Evolutionary conservation across 2,888 invertebrate genomes (phyloP).

Genomic region (Colletes collaris): DNA sequence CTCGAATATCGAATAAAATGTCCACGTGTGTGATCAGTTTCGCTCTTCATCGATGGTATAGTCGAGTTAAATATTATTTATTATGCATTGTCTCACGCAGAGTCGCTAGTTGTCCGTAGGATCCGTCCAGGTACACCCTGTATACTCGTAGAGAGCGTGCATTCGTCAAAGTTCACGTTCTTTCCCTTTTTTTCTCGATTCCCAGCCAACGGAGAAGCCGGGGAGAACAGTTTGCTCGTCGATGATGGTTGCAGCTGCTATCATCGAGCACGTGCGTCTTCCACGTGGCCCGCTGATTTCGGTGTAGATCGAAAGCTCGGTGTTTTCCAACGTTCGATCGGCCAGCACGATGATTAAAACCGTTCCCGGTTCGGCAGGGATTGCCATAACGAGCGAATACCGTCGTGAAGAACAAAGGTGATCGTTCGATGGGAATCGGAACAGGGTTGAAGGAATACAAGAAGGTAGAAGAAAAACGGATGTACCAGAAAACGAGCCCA

Average conservation of each 20-base stretch:
- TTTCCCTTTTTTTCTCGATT: neutral
- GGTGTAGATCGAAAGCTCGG: constrained; percentile 36
- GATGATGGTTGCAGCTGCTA: constrained; percentile 45
- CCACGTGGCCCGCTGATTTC: constrained; percentile 66
- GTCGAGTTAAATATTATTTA: no score
- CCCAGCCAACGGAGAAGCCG: neutral
- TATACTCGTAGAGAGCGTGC: neutral
- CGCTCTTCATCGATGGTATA: no score
- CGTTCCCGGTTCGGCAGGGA: neutral
- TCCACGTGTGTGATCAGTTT: no score
- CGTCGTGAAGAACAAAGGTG: neutral
- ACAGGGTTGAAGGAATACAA: constrained; percentile 5
- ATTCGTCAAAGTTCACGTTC: neutral
- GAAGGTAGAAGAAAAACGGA: constrained; percentile 40
- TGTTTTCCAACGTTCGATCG: constrained; percentile 3
- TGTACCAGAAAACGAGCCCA: constrained; percentile 43
- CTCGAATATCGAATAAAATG: no score
- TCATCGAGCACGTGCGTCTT: constrained; percentile 68
- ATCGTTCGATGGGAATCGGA: neutral
- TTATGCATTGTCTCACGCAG: no score
- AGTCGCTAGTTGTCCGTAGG: no score
- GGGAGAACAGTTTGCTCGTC: constrained; percentile 16
- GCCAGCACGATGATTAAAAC: neutral
- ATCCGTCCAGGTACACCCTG: no score
- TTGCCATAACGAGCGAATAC: neutral